Evolutionary conservation across 2,888 invertebrate genomes (phyloP).

Genomic region (Synanthedon tipuliformis): DNA sequence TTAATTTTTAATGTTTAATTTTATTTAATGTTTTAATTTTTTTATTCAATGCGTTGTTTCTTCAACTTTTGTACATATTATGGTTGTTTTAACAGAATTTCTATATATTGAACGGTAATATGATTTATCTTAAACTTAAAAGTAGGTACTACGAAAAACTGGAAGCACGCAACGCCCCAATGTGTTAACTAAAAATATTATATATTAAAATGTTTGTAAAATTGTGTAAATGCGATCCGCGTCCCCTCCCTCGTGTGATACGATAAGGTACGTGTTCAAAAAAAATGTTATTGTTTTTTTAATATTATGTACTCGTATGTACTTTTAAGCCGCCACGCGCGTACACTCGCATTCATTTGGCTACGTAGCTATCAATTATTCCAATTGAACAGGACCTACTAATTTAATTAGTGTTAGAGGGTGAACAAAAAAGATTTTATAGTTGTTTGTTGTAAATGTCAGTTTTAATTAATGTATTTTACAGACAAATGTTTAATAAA

Average conservation of each 20-base stretch:
- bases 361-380: constrained; percentile 34
- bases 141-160: too few relatives aligned
- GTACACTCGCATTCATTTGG: constrained; percentile 24
- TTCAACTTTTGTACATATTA: too few relatives aligned
- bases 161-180: too few relatives aligned
- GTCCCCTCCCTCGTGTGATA: constrained; percentile 46
- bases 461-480: constrained; percentile 69
- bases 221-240: constrained; percentile 4
- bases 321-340: constrained; percentile 14
- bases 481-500: constrained; percentile 70
- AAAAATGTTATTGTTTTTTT: constrained; percentile 30
- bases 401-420: constrained; percentile 55
- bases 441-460: constrained; percentile 70
- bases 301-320: constrained; percentile 14
- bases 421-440: constrained; percentile 64
- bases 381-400: constrained; percentile 53
- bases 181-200: too few relatives aligned
- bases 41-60: too few relatives aligned
- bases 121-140: too few relatives aligned
- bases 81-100: too few relatives aligned
- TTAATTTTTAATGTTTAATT: too few relatives aligned
- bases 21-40: too few relatives aligned
- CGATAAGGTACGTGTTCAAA: constrained; percentile 50
- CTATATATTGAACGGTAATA: too few relatives aligned
- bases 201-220: background rate